Conservation (phyloP, 1,140 invertebrate species). For the Ceratina calcarata region DNA sequence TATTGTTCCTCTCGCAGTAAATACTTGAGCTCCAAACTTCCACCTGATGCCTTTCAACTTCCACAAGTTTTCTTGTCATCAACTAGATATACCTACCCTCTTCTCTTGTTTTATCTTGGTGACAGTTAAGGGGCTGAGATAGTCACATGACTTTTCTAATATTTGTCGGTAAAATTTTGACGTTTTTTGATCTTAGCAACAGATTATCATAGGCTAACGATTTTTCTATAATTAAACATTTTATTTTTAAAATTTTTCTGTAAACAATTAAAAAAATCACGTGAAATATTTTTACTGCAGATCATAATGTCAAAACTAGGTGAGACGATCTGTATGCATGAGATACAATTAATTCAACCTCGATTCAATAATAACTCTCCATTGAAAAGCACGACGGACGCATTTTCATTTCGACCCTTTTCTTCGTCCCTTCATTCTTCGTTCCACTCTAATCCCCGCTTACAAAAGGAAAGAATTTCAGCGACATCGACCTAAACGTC, state of each 20-base stretch:
- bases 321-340: too few relatives aligned
- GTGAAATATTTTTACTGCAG: too few relatives aligned
- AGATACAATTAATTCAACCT: not conserved
- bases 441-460: not conserved
- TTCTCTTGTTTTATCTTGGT: too few relatives aligned
- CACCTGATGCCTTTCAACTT: not conserved
- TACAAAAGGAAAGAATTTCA: constrained; percentile 23
- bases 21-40: not conserved
- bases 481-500: constrained; percentile 13
- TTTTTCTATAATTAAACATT: too few relatives aligned
- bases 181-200: too few relatives aligned
- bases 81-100: not conserved
- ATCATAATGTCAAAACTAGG: too few relatives aligned
- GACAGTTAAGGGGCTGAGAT: not conserved
- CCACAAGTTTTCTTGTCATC: not conserved
- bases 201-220: too few relatives aligned
- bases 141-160: too few relatives aligned
- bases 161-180: too few relatives aligned
- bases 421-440: not conserved
- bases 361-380: not conserved
- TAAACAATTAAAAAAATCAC: too few relatives aligned
- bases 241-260: too few relatives aligned
- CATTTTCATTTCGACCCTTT: not conserved
- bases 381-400: not conserved
- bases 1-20: not conserved